Evolutionary conservation across 2,888 invertebrate genomes (phyloP).

Genomic region (Tenthredo livida): DNA sequence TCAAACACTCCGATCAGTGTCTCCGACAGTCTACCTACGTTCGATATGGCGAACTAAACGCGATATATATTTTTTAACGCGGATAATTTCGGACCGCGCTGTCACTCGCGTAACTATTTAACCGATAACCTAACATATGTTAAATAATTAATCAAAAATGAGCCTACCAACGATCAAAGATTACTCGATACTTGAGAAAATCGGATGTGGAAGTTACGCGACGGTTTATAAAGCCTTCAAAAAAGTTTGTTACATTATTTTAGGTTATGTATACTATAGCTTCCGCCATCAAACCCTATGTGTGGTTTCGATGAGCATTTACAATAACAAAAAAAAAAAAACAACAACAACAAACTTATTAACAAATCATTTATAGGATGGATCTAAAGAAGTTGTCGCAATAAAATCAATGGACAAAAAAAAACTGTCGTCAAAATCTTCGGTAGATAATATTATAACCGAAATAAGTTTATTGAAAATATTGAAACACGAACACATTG

Average conservation of each 20-base stretch:
- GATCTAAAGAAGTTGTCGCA: constrained; percentile 85
- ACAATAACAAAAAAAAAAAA: neutral
- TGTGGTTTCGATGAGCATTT: no score
- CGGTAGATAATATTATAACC: constrained; percentile 89
- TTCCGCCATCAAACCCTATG: neutral
- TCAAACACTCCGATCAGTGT: no score
- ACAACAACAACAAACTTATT: neutral
- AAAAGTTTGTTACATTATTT: constrained; percentile 80
- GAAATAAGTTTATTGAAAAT: constrained; percentile 91
- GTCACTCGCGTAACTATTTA: neutral
- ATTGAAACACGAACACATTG: constrained; percentile 89
- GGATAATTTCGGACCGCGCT: constrained; percentile 10
- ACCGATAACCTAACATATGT: neutral
- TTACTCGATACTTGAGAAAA: constrained; percentile 86
- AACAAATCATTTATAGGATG: constrained; percentile 77
- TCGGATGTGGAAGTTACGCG: constrained; percentile 92
- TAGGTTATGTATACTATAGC: constrained; percentile 17
- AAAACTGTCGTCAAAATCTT: constrained; percentile 85
- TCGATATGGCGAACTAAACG: neutral
- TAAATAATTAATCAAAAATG: constrained; percentile 71
- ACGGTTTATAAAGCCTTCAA: constrained; percentile 90
- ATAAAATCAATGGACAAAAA: constrained; percentile 90
- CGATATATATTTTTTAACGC: neutral
- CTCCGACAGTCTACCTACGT: no score
- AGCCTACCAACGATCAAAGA: constrained; percentile 83